phyloP scores from a whole-genome alignment of 2,888 invertebrate genomes.

The Danaus chrysippus region DNA sequence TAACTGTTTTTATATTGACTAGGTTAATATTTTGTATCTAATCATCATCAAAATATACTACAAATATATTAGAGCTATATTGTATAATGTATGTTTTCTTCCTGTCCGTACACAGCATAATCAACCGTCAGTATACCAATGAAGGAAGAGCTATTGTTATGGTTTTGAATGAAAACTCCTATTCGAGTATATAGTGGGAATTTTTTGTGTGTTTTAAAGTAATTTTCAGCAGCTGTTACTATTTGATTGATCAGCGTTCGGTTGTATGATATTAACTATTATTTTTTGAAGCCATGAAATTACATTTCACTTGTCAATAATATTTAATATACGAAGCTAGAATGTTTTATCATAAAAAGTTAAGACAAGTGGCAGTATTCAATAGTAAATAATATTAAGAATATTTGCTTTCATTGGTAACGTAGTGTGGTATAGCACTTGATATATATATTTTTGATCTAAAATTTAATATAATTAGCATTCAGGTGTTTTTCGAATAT shows the following conservation, averaged over 20 bases:
- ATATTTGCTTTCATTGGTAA: no score
- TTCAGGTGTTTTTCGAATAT: no score
- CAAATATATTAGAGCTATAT: no score
- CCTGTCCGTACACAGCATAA: constrained; percentile 61
- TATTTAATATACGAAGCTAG: constrained; percentile 1
- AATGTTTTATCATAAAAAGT: no score
- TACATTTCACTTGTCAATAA: constrained; percentile 41
- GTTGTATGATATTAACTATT: constrained; percentile 46
- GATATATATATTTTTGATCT: no score
- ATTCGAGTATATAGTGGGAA: constrained; percentile 70
- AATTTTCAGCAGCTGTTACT: constrained; percentile 75
- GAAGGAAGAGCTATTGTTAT: constrained; percentile 76
- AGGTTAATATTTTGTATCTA: no score
- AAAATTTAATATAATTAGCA: no score
- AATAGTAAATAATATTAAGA: no score
- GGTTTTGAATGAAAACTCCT: constrained; percentile 76
- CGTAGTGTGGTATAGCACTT: no score
- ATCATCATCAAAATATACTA: no score
- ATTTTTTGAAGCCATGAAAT: constrained; percentile 69
- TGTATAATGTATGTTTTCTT: constrained; percentile 17
- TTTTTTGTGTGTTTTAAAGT: constrained; percentile 68
- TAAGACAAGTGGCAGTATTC: no score
- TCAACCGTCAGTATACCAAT: constrained; percentile 77
- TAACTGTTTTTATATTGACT: no score
- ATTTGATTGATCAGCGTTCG: constrained; percentile 67